Evolutionary conservation across 1,140 invertebrate species (phyloP).

Genomic region (Lepeophtheirus salmonis): DNA sequence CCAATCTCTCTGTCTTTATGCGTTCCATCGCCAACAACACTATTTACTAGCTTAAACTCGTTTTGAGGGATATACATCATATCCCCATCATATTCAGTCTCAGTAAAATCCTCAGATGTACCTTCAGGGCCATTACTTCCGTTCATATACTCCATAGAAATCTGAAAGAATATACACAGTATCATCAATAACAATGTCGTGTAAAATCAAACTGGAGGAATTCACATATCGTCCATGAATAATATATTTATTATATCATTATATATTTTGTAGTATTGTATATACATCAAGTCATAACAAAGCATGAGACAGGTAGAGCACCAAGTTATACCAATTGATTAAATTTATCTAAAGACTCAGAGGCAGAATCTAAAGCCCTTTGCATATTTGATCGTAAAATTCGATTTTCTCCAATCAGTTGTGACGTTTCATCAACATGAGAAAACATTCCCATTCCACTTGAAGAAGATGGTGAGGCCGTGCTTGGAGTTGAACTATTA

Average conservation of each 20-base stretch:
- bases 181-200: not conserved
- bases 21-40: slow-evolving; percentile 19
- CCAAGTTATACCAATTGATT: not conserved
- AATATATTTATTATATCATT: no score
- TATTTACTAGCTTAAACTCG: slow-evolving; percentile 2
- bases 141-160: not conserved
- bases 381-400: not conserved
- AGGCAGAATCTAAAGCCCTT: not conserved
- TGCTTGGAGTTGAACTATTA: not conserved
- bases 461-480: no score
- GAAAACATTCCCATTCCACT: not conserved
- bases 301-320: no score
- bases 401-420: not conserved
- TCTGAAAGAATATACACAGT: not conserved
- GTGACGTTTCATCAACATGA: not conserved
- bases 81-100: not conserved
- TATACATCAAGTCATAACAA: no score
- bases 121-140: not conserved
- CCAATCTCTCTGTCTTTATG: slow-evolving; percentile 20
- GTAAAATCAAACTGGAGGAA: no score
- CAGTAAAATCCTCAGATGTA: not conserved
- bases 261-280: no score
- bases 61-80: not conserved
- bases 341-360: not conserved
- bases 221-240: no score